Conservation (phyloP, 2,797 vertebrate species). For the Hydrolagus colliei region DNA sequence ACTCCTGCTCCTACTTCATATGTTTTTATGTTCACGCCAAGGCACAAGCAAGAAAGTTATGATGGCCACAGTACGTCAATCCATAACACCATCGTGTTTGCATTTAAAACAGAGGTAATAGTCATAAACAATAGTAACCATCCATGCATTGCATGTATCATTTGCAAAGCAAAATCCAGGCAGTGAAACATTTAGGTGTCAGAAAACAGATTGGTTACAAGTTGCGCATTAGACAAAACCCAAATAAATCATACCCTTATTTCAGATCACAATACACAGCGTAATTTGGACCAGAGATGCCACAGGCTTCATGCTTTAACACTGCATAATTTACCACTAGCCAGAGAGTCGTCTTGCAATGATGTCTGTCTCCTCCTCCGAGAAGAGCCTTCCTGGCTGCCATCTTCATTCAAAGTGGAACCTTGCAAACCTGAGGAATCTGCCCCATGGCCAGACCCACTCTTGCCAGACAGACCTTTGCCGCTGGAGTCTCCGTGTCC, state of each 20-base stretch:
- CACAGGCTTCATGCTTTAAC: constrained; percentile 32
- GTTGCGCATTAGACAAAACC: neutral
- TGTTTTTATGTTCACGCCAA: too few relatives aligned
- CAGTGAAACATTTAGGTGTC: neutral
- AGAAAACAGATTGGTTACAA: neutral
- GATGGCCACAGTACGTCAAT: too few relatives aligned
- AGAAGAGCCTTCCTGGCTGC: neutral
- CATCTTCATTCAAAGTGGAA: too few relatives aligned
- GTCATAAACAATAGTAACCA: too few relatives aligned
- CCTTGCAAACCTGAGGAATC: too few relatives aligned
- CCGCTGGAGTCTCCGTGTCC: neutral
- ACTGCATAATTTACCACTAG: constrained; percentile 36
- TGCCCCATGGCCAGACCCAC: neutral
- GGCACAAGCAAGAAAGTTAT: too few relatives aligned
- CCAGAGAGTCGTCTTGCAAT: constrained; percentile 7
- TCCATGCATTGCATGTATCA: neutral
- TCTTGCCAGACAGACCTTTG: constrained; percentile 13
- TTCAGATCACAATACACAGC: neutral
- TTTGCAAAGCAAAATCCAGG: neutral
- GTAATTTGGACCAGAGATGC: neutral
- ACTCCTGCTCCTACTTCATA: too few relatives aligned
- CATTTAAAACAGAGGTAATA: too few relatives aligned
- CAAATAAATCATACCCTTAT: too few relatives aligned
- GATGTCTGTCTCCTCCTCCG: neutral
- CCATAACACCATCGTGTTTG: too few relatives aligned